Evolutionary conservation across 2,113 vertebrate genomes (phyloP).

Genomic region (Copsychus sechellarum): DNA sequence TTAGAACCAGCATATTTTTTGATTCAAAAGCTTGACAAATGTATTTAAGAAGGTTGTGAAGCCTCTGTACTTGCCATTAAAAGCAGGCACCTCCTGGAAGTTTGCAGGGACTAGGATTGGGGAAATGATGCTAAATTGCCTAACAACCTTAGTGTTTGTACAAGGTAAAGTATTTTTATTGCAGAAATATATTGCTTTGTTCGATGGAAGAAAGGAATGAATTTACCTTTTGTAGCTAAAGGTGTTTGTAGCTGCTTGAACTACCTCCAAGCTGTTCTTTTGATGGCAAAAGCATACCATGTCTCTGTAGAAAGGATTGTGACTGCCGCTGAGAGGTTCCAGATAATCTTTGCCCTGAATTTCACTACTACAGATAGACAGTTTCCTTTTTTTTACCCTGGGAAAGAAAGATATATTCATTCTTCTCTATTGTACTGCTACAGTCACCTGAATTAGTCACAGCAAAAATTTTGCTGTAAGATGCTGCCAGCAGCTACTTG

Average conservation of each 20-base stretch:
- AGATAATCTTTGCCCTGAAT: not conserved
- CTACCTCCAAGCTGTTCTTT: not conserved
- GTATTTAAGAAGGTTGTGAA: not conserved
- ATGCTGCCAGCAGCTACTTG: conserved; percentile 42
- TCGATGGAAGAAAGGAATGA: not conserved
- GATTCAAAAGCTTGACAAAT: not conserved
- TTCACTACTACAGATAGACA: not conserved
- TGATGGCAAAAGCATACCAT: not conserved
- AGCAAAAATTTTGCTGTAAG: not conserved
- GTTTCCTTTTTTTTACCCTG: not conserved
- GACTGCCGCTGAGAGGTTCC: not conserved
- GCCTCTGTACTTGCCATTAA: not conserved
- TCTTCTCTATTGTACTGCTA: conserved; percentile 3
- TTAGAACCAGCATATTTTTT: not conserved
- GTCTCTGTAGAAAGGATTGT: not conserved
- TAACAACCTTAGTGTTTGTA: not conserved
- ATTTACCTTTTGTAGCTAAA: not conserved
- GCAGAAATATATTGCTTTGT: not conserved
- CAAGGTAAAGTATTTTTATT: not conserved
- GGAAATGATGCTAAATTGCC: not conserved
- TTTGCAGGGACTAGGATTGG: not conserved
- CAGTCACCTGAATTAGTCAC: not conserved
- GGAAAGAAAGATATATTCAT: not conserved
- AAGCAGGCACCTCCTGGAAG: not conserved
- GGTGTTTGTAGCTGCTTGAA: not conserved